Percentiles rank a stretch among this genome's conserved stretches.
These are phyloP conservation scores for Nyctibius grandis DNA, from an alignment of 2,797 vertebrate species.

Conservation along the genomic window DNA sequence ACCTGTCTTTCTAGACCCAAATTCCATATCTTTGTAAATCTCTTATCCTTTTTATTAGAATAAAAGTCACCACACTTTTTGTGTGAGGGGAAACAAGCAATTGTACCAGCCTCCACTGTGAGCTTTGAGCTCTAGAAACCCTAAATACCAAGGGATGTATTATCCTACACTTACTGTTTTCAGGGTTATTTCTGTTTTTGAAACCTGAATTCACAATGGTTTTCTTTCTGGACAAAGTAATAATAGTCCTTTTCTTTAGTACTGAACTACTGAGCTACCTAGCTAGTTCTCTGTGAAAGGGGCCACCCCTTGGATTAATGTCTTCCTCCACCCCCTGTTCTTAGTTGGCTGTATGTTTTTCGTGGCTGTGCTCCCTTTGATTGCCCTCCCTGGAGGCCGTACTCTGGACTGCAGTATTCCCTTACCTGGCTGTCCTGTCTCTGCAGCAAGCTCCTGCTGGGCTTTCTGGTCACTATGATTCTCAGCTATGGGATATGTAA, in stretches of 20 bases:
- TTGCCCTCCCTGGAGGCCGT: not conserved
- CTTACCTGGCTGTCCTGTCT: not conserved
- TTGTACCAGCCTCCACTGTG: not conserved
- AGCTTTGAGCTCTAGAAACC: not conserved
- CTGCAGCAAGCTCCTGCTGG: not conserved
- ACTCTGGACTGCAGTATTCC: not conserved
- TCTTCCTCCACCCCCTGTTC: not conserved
- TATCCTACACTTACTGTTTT: not conserved
- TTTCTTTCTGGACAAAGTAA: not conserved
- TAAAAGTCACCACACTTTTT: fast-evolving
- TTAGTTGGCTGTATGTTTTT: not conserved
- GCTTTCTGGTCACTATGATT: not conserved
- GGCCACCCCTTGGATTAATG: not conserved
- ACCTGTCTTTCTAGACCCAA: not conserved
- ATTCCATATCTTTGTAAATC: not conserved
- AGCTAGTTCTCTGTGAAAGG: not conserved
- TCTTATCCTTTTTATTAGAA: not conserved
- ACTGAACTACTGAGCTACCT: not conserved
- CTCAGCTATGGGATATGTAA: not conserved
- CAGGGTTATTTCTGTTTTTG: fast-evolving
- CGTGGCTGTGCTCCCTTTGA: not conserved
- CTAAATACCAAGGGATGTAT: not conserved
- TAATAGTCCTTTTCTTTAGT: not conserved
- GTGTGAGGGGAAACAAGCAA: not conserved
- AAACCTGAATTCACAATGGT: not conserved